Conservation (phyloP, 2,113 vertebrate species). For the Pantherophis guttatus region DNA sequence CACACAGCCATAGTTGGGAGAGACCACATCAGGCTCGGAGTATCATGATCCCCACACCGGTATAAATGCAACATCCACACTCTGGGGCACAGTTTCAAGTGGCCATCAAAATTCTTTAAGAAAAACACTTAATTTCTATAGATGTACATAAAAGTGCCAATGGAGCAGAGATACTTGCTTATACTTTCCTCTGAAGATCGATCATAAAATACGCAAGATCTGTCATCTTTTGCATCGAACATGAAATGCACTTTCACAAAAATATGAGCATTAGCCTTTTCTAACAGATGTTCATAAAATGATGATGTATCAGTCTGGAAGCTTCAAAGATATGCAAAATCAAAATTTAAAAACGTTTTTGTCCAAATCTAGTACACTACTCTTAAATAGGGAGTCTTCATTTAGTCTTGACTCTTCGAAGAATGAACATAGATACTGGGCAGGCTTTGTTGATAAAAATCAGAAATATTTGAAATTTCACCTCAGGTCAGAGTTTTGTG, state of each 20-base stretch:
- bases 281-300: background rate
- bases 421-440: background rate
- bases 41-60: background rate
- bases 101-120: background rate
- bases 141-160: too few species aligned
- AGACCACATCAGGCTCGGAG: background rate
- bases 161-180: background rate
- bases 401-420: background rate
- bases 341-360: background rate
- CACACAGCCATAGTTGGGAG: background rate
- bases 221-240: too few species aligned
- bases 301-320: background rate
- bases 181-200: background rate
- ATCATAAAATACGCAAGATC: background rate
- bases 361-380: background rate
- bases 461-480: background rate
- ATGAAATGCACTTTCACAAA: background rate
- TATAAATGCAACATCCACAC: background rate
- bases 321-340: background rate
- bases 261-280: background rate
- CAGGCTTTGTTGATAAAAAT: background rate
- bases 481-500: background rate
- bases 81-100: background rate
- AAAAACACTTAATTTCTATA: background rate
- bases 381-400: background rate